These are phyloP conservation scores for Coenonympha glycerion DNA, from an alignment of 2,888 invertebrate species.

Conservation along the genomic window DNA sequence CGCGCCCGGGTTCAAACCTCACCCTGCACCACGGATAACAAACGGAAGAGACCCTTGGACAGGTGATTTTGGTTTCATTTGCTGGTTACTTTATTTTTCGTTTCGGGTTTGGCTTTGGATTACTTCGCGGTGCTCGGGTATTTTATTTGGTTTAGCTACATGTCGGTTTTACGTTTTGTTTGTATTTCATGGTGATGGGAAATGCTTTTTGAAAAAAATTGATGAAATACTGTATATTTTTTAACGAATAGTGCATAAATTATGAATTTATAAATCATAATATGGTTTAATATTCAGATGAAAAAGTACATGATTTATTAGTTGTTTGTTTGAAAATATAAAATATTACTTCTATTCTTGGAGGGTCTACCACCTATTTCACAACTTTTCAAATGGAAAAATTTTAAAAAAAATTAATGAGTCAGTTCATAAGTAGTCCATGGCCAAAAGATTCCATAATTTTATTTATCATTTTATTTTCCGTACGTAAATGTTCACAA, in stretches of 20 bases:
- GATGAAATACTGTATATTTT: too few species aligned
- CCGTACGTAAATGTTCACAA: conserved; percentile 29
- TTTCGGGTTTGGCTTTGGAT: conserved; percentile 48
- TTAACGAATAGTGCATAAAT: too few species aligned
- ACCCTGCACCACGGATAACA: conserved; percentile 62
- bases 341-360: too few species aligned
- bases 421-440: conserved; percentile 50
- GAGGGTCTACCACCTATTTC: too few species aligned
- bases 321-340: too few species aligned
- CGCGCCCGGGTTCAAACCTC: conserved; percentile 34
- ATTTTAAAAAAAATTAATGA: too few species aligned
- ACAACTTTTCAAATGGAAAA: too few species aligned
- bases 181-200: conserved; percentile 19
- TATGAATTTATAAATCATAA: too few species aligned
- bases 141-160: too few species aligned
- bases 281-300: too few species aligned
- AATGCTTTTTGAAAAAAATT: too few species aligned
- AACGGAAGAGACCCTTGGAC: conserved; percentile 77
- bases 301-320: too few species aligned
- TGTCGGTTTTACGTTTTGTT: not conserved
- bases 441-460: conserved; percentile 33
- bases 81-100: conserved; percentile 38
- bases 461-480: conserved; percentile 25
- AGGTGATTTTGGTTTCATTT: conserved; percentile 77
- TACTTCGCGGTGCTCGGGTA: conserved; percentile 11